These are phyloP conservation scores for Pararge aegeria DNA, from an alignment of 1,140 invertebrate genomes.

Conservation along the genomic window DNA sequence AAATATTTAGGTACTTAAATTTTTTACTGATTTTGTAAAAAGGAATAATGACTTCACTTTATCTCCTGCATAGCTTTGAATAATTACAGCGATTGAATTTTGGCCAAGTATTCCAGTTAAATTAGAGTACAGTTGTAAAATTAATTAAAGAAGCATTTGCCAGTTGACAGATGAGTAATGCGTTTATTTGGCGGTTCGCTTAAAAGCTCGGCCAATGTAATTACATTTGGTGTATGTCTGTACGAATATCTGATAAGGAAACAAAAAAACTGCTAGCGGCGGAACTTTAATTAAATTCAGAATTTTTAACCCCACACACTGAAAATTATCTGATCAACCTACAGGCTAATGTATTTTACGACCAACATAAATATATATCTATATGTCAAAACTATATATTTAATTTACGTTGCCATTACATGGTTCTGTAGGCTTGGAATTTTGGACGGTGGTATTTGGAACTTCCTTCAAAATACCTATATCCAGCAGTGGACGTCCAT, in stretches of 20 bases:
- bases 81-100: conserved; percentile 1
- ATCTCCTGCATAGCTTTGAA: neutral
- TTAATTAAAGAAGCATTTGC: conserved; percentile 31
- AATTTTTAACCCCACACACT: conserved; percentile 46
- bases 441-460: too few relatives aligned
- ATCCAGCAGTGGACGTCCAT: too few relatives aligned
- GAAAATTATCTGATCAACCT: conserved; percentile 11
- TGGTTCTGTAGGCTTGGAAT: neutral
- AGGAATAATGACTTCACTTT: neutral
- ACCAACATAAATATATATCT: conserved; percentile 3
- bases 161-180: conserved; percentile 33
- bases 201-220: conserved; percentile 53
- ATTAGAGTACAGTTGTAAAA: conserved; percentile 21
- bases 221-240: conserved; percentile 62
- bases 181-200: conserved; percentile 46
- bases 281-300: conserved; percentile 62
- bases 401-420: neutral
- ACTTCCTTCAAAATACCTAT: too few relatives aligned
- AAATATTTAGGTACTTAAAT: too few relatives aligned
- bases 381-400: neutral
- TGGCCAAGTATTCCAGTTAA: neutral
- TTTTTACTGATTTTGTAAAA: too few relatives aligned
- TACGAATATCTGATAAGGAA: conserved; percentile 62
- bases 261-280: conserved; percentile 51
- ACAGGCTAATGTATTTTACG: conserved; percentile 10